Conservation (phyloP, 2,888 invertebrate species). For the Drosophila siamana region DNA sequence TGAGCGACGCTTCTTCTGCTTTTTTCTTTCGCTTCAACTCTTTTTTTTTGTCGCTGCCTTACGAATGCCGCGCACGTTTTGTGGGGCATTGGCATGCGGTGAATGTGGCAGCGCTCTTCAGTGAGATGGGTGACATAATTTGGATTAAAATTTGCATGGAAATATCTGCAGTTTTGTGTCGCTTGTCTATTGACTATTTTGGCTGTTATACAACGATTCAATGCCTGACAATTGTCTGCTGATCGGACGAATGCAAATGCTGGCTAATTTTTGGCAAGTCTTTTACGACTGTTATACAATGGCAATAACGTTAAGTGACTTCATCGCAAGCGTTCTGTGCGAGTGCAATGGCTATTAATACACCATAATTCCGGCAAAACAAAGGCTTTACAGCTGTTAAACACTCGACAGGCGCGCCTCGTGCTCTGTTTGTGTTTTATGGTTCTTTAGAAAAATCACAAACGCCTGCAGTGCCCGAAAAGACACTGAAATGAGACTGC, state of each 20-base stretch:
- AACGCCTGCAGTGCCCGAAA: no score
- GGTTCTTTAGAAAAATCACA: constrained; percentile 2
- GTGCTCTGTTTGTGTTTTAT: not conserved
- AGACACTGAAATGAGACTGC: no score
- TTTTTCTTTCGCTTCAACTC: constrained; percentile 16
- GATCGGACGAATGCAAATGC: not conserved
- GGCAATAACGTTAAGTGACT: not conserved
- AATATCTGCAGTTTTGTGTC: no score
- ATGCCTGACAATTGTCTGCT: not conserved
- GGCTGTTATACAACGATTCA: constrained; percentile 9
- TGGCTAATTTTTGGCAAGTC: not conserved
- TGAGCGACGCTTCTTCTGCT: constrained; percentile 37
- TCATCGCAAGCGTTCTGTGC: not conserved
- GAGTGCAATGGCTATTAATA: not conserved
- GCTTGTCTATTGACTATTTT: no score
- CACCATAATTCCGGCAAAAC: not conserved
- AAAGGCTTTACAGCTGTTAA: not conserved
- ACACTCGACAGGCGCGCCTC: not conserved
- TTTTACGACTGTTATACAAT: constrained; percentile 26
- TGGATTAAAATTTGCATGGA: no score
- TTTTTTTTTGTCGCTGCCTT: constrained; percentile 13
- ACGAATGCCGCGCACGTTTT: constrained; percentile 67
- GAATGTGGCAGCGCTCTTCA: constrained; percentile 19
- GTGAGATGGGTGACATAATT: constrained; percentile 47
- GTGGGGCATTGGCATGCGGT: constrained; percentile 61